Evolutionary conservation across 2,797 vertebrate species (phyloP).

Genomic region (Melanotaenia parkinsoni): DNA sequence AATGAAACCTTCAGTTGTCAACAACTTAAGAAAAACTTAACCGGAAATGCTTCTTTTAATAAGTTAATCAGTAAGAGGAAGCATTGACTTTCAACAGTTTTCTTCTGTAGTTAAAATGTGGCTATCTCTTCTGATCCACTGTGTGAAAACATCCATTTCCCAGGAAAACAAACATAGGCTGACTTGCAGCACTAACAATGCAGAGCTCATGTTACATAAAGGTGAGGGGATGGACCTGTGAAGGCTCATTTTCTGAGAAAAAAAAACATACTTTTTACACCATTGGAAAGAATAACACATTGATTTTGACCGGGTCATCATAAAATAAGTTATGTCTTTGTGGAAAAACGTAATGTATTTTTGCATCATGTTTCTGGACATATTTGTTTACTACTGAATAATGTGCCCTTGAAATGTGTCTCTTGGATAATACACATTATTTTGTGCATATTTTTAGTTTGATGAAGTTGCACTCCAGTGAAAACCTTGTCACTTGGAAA

Average conservation of each 20-base stretch:
- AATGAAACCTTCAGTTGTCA: background rate
- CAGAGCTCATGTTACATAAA: conserved; percentile 9
- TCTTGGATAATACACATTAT: background rate
- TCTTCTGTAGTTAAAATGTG: conserved; percentile 1
- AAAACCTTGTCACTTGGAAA: conserved; percentile 34
- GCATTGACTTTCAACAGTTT: background rate
- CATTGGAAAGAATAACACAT: background rate
- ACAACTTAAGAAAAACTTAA: background rate
- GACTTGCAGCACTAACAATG: background rate
- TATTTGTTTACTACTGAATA: background rate
- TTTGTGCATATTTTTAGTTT: background rate
- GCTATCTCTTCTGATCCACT: background rate
- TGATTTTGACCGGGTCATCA: background rate
- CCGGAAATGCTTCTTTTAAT: background rate
- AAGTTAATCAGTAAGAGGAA: background rate
- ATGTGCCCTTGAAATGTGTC: background rate
- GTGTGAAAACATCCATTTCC: background rate
- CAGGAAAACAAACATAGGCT: background rate
- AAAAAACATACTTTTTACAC: background rate
- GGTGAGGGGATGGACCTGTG: background rate
- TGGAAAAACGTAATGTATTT: background rate
- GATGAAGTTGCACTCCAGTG: conserved; percentile 12
- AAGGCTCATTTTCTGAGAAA: background rate
- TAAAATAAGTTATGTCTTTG: background rate
- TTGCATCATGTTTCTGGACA: background rate